Conservation (phyloP, 2,888 invertebrate genomes). For the Papilio protenor region DNA sequence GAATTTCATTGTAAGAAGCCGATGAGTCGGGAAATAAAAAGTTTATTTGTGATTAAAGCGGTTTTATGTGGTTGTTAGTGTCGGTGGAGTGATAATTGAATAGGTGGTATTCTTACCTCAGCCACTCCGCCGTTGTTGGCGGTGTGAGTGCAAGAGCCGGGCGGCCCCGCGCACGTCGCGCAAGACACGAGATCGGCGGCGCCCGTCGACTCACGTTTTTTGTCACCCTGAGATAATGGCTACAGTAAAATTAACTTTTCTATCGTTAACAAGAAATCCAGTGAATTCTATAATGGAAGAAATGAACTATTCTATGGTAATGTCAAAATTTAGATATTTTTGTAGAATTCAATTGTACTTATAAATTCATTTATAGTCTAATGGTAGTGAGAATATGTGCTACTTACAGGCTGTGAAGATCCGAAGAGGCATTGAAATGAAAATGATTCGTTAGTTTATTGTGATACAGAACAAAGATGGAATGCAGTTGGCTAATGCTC, state of each 20-base stretch:
- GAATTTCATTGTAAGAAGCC: slow-evolving; percentile 41
- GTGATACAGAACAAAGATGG: slow-evolving; percentile 68
- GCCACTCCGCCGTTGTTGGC: slow-evolving; percentile 94
- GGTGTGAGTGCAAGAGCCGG: slow-evolving; percentile 93
- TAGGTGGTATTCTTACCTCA: slow-evolving; percentile 85
- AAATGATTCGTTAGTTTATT: slow-evolving; percentile 78
- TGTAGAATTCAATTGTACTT: slow-evolving; percentile 11
- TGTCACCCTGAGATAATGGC: slow-evolving; percentile 87
- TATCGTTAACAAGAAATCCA: slow-evolving; percentile 37
- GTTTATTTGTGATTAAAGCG: slow-evolving; percentile 39
- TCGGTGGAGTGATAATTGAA: slow-evolving; percentile 9
- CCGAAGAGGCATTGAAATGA: slow-evolving; percentile 81
- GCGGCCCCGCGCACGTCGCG: slow-evolving; percentile 89
- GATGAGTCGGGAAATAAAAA: slow-evolving; percentile 48
- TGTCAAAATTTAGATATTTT: slow-evolving; percentile 28
- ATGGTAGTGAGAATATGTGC: slow-evolving; percentile 45
- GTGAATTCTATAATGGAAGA: slow-evolving; percentile 22
- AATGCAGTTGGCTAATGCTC: slow-evolving; percentile 64
- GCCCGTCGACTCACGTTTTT: slow-evolving; percentile 91
- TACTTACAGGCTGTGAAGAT: slow-evolving; percentile 82
- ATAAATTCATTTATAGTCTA: slow-evolving; percentile 12
- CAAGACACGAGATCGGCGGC: slow-evolving; percentile 94
- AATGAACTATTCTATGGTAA: slow-evolving; percentile 25
- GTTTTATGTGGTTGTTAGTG: slow-evolving; percentile 31
- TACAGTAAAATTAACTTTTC: slow-evolving; percentile 42